These are phyloP conservation scores for Ormyrus thymus DNA, from an alignment of 2,888 invertebrate genomes.

Conservation along the genomic window DNA sequence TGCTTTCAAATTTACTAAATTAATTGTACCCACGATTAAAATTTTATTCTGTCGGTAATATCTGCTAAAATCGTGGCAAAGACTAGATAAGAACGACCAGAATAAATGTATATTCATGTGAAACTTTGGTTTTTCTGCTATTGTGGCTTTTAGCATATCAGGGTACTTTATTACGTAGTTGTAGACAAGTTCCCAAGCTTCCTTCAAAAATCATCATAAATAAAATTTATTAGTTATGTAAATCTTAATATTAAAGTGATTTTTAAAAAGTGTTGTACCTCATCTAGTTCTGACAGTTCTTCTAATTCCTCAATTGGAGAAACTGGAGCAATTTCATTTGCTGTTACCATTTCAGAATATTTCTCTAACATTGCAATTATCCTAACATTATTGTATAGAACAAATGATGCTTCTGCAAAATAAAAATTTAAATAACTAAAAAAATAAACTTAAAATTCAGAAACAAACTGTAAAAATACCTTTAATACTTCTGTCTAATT, in stretches of 20 bases:
- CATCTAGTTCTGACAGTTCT: conserved; percentile 53
- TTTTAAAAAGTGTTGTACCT: conserved; percentile 21
- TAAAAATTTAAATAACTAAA: conserved; percentile 45
- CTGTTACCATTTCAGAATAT: conserved; percentile 78
- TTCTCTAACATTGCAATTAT: conserved; percentile 81
- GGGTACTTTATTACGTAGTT: conserved; percentile 82
- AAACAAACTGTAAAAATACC: conserved; percentile 77
- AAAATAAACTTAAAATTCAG: conserved; percentile 10
- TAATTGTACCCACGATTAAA: conserved; percentile 78
- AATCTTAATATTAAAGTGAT: no score
- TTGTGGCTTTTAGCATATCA: conserved; percentile 77
- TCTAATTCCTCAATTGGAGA: conserved; percentile 77
- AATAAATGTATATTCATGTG: conserved; percentile 81
- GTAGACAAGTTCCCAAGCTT: conserved; percentile 86
- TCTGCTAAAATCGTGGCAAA: conserved; percentile 82
- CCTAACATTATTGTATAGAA: conserved; percentile 87
- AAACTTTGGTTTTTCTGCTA: conserved; percentile 76
- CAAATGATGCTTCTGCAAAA: conserved; percentile 82
- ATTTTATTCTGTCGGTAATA: conserved; percentile 85
- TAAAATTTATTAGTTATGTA: background rate
- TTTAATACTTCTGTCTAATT: conserved; percentile 71
- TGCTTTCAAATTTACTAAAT: conserved; percentile 48
- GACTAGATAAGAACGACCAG: conserved; percentile 79
- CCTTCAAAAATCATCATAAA: conserved; percentile 76
- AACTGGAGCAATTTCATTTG: conserved; percentile 79